Evolutionary conservation across 2,113 vertebrate species (phyloP).

Genomic region (Calypte anna): DNA sequence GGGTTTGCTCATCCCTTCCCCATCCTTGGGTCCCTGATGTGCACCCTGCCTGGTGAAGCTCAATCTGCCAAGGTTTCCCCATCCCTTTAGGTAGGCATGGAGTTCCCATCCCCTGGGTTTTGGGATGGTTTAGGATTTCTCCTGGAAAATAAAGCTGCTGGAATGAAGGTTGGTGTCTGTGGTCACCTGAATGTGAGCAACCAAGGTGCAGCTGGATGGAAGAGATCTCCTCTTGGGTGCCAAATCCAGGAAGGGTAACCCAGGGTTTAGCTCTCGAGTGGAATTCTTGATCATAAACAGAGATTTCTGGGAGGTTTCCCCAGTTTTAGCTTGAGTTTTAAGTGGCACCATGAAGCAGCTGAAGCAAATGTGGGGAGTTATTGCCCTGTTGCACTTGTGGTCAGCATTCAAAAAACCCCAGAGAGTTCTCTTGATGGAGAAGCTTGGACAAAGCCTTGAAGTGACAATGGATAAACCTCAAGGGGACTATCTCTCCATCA

Average conservation of each 20-base stretch:
- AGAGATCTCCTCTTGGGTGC: background rate
- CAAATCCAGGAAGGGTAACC: background rate
- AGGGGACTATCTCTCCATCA: rapidly evolving
- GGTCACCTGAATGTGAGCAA: background rate
- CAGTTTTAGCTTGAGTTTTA: background rate
- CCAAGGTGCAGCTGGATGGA: background rate
- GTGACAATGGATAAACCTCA: rapidly evolving
- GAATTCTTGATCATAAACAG: background rate
- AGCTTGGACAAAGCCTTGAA: background rate
- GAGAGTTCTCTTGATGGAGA: background rate
- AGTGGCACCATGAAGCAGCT: background rate
- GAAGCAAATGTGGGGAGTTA: background rate
- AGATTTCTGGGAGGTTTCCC: background rate
- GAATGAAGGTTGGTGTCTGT: background rate
- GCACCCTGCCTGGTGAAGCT: background rate
- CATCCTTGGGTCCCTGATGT: background rate
- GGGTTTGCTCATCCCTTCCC: background rate
- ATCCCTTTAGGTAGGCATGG: rapidly evolving
- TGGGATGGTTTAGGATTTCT: background rate
- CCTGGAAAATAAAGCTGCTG: background rate
- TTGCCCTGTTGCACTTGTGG: background rate
- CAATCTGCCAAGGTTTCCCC: background rate
- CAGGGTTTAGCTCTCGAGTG: background rate
- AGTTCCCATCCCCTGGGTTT: too few relatives aligned
- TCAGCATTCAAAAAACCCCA: background rate